Base-by-base conservation (phyloP, 1,140 invertebrate species). In the Megalopta genalis region DNA sequence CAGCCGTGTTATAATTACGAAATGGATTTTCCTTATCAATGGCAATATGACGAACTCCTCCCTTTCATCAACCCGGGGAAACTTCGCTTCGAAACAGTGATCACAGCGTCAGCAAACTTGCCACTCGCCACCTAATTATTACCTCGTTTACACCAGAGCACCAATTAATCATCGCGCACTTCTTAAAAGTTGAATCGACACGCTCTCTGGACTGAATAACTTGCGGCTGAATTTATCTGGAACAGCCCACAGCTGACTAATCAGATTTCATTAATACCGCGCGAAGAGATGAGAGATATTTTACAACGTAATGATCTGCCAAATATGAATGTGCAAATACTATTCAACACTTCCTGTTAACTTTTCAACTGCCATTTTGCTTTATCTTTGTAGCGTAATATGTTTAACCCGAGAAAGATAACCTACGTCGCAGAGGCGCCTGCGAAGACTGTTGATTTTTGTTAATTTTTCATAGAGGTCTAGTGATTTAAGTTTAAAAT, bases 1-100 rank as follows among this genome's bases (percentile, higher is more conserved):
- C 69, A 57, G n/a, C 27, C n/a, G 73, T 39, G 49, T 72, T 59
- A 59, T 75, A 84, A 84, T 83, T 80, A 83, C 77, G 37, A 46
- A 27, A 62, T 70, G 67, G 27, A 74, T 57, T 78, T 69, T 64
- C 69, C 39, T 79, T 67, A 57, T 83, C 42, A 84, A 70, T 80
- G 70, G 60, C 46, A 57, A 57, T 46, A 23, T 9, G 59, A 32
- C 63, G 46, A 64, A 81, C 66, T n/a, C 64, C 57, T 81, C 76
- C 7, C 57, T 74, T 82, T 52, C 39, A 23, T 49, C 71, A 49
- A 42, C n/a, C 27, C 6, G n/a, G 14, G 21, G 21, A 57, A 57
- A 57, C 54, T 57, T 57, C 9, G 21, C 54, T 7, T 9, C 54
- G 21, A 57, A 57, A 57, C 21, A 57, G 54, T n/a, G 54, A 57